A percentile compares a stretch with the other conserved stretches of the same genome.
phyloP scores from a whole-genome alignment of 2,113 vertebrate species.

The Muntiacus muntjak region DNA sequence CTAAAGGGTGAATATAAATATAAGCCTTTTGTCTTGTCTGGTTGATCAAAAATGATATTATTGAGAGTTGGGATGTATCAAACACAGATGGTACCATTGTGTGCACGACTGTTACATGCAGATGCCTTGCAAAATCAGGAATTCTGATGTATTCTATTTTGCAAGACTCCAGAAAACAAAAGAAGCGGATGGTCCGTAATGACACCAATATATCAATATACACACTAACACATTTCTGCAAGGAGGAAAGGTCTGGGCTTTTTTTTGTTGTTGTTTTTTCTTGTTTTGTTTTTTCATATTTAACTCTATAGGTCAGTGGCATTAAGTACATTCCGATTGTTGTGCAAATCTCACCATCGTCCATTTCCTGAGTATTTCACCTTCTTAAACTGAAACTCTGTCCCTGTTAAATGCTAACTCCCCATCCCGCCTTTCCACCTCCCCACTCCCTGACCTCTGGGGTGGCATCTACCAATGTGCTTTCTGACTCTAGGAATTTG shows the following conservation, averaged over 20 bases:
- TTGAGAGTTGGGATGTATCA: neutral
- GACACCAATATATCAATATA: neutral
- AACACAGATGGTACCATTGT: neutral
- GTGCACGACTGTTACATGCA: neutral
- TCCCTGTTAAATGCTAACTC: neutral
- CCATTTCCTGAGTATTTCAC: neutral
- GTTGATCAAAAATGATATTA: neutral
- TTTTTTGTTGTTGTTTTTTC: too few species aligned
- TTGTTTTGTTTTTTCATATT: neutral
- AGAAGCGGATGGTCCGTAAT: neutral
- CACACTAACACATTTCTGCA: neutral
- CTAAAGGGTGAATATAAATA: neutral
- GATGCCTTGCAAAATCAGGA: neutral
- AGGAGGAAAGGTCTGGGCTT: neutral
- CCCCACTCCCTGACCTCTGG: neutral
- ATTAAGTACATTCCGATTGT: neutral
- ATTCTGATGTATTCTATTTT: neutral
- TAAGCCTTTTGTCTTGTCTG: neutral
- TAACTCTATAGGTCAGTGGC: neutral
- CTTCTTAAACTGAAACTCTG: neutral
- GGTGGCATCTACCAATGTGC: neutral
- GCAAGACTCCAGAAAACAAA: neutral
- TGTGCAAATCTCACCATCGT: neutral
- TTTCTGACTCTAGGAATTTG: neutral
- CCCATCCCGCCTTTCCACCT: neutral